Evolutionary conservation across 2,113 vertebrate species (phyloP).

Genomic region (Seriola rivoliana): DNA sequence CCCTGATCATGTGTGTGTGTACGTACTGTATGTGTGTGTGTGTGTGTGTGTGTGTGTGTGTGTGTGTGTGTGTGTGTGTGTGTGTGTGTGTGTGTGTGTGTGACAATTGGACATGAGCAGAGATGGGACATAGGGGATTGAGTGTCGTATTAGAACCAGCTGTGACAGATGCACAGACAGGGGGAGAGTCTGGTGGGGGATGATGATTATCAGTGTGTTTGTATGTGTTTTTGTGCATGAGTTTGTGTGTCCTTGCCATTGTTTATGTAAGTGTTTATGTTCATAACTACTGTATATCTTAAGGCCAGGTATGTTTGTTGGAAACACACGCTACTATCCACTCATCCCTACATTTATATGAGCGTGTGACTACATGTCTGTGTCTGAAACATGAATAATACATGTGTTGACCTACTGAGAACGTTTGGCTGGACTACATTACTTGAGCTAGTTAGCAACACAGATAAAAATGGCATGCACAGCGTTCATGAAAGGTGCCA

Average conservation of each 20-base stretch:
- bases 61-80: neutral
- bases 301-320: neutral
- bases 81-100: neutral
- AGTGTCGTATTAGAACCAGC: constrained; percentile 55
- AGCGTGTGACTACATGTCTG: constrained; percentile 19
- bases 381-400: constrained; percentile 65
- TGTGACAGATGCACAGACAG: constrained; percentile 75
- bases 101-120: constrained; percentile 50
- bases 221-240: neutral
- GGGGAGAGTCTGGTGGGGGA: constrained; percentile 21
- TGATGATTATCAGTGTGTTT: constrained; percentile 37
- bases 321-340: neutral
- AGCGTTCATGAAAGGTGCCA: neutral
- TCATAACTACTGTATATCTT: neutral
- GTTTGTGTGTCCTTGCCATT: neutral
- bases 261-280: neutral
- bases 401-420: constrained; percentile 63
- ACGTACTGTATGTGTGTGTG: neutral
- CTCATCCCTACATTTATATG: constrained; percentile 12
- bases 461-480: constrained; percentile 19
- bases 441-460: constrained; percentile 29
- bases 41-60: too few relatives aligned
- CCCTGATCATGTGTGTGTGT: constrained; percentile 1
- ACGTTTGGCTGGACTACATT: constrained; percentile 30
- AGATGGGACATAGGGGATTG: constrained; percentile 58